phyloP scores from a whole-genome alignment of 2,113 vertebrate genomes.

The Glaucomys volans region DNA sequence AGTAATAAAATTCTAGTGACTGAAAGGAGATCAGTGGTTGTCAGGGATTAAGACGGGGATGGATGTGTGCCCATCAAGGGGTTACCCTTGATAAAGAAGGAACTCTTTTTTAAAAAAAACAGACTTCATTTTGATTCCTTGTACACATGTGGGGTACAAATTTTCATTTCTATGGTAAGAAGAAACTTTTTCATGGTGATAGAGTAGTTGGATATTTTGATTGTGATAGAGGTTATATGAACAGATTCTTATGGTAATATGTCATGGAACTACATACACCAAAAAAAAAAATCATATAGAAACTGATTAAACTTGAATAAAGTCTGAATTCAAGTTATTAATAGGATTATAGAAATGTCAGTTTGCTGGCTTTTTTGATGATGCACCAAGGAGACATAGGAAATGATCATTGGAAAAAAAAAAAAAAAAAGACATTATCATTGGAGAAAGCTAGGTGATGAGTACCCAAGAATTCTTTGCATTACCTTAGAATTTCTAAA shows the following conservation, averaged over 20 bases:
- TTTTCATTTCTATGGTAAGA: too few relatives aligned
- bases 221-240: not conserved
- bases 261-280: not conserved
- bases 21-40: not conserved
- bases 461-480: not conserved
- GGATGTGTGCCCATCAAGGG: not conserved
- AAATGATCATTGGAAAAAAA: not conserved
- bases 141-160: too few relatives aligned
- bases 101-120: too few relatives aligned
- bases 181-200: not conserved
- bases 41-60: not conserved
- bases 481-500: not conserved
- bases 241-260: not conserved
- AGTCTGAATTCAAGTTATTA: not conserved
- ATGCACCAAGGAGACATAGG: not conserved
- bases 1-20: not conserved
- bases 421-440: not conserved
- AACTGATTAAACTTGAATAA: not conserved
- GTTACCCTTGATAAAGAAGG: not conserved
- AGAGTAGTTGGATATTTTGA: not conserved
- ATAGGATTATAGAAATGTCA: not conserved
- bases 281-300: not conserved
- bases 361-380: slow-evolving; percentile 30
- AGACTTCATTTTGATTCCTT: too few relatives aligned
- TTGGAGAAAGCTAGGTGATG: not conserved